A percentile compares a stretch with the other conserved stretches of the same genome.
Conservation (phyloP, 1,140 invertebrate species). For the Hormaphis cornu region DNA sequence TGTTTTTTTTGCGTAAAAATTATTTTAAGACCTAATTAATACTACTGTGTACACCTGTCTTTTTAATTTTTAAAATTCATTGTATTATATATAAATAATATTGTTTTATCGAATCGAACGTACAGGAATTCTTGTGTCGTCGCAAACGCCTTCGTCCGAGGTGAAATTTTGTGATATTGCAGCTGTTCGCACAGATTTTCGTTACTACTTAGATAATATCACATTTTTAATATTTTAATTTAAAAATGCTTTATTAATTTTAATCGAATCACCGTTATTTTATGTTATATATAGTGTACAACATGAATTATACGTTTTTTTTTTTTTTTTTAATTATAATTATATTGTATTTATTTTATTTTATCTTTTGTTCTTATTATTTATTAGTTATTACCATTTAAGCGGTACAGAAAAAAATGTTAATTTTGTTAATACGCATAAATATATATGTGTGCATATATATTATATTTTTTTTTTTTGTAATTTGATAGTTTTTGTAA, state of each 20-base stretch:
- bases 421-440: constrained; percentile 19
- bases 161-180: constrained; percentile 23
- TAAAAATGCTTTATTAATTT: constrained; percentile 31
- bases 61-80: constrained; percentile 26
- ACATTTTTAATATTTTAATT: constrained; percentile 19
- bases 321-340: constrained; percentile 13
- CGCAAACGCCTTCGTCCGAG: neutral
- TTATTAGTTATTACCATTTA: constrained; percentile 30
- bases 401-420: constrained; percentile 28
- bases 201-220: constrained; percentile 31
- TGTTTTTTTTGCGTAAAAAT: constrained; percentile 22
- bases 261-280: constrained; percentile 30
- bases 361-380: no score
- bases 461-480: constrained; percentile 18
- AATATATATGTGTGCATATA: neutral
- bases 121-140: neutral
- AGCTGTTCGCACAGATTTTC: constrained; percentile 23
- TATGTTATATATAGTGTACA: constrained; percentile 31
- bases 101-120: constrained; percentile 28
- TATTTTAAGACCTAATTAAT: constrained; percentile 29
- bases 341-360: constrained; percentile 23
- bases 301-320: constrained; percentile 22
- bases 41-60: no score
- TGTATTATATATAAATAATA: constrained; percentile 26
- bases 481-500: constrained; percentile 30